Evolutionary conservation across 2,113 vertebrate genomes (phyloP).

Genomic region (Bostrychus sinensis): DNA sequence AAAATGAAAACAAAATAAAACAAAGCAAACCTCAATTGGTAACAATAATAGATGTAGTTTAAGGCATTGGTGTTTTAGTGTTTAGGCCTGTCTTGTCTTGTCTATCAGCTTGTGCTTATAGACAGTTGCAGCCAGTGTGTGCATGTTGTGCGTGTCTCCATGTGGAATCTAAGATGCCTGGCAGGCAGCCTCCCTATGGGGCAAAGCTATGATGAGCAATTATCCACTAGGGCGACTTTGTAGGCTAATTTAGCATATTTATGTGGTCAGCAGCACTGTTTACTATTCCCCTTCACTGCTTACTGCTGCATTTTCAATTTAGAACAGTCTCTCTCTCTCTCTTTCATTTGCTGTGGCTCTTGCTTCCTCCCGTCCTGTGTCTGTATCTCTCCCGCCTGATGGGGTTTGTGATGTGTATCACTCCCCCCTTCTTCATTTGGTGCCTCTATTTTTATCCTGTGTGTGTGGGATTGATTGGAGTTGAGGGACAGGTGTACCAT

Average conservation of each 20-base stretch:
- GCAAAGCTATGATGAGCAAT: conserved; percentile 77
- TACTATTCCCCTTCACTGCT: conserved; percentile 75
- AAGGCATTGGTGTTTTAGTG: too few species aligned
- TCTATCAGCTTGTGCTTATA: conserved; percentile 20
- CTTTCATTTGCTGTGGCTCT: conserved; percentile 28
- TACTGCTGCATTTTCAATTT: conserved; percentile 77
- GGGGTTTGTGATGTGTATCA: conserved; percentile 75
- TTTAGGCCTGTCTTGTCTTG: too few species aligned
- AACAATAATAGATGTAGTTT: too few species aligned
- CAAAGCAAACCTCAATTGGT: too few species aligned
- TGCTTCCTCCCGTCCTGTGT: conserved; percentile 44
- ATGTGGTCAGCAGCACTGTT: conserved; percentile 76
- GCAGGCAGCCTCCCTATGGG: conserved; percentile 68
- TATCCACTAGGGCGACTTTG: conserved; percentile 77
- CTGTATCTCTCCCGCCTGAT: conserved; percentile 67
- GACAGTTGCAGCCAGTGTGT: too few species aligned
- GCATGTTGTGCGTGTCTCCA: conserved; percentile 55
- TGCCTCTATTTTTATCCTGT: conserved; percentile 75
- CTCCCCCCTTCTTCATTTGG: conserved; percentile 47
- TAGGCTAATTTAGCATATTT: conserved; percentile 78
- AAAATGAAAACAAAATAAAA: too few species aligned
- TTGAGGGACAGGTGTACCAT: conserved; percentile 73
- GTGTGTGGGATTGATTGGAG: conserved; percentile 69
- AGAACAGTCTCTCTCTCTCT: conserved; percentile 51
- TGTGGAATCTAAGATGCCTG: conserved; percentile 73